Conservation (phyloP, 2,113 vertebrate species). For the Baryphthengus martii region DNA sequence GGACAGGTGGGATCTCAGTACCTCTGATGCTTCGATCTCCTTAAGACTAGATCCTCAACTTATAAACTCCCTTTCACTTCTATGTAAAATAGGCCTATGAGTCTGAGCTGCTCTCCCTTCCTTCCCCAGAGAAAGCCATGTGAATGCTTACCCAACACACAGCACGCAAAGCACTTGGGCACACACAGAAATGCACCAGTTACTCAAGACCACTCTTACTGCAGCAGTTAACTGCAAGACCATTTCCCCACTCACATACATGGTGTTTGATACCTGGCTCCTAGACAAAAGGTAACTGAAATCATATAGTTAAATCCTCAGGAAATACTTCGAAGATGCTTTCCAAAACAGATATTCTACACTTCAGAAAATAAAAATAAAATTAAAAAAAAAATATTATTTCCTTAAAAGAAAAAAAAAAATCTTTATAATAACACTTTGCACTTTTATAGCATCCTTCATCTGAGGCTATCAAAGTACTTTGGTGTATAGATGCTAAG, state of each 20-base stretch:
- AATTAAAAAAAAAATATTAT: too few species aligned
- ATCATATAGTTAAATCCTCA: neutral
- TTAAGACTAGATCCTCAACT: neutral
- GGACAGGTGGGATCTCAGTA: neutral
- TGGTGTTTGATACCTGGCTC: neutral
- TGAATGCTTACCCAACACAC: neutral
- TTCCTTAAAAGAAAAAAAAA: neutral
- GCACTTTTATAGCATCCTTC: conserved; percentile 20
- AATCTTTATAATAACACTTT: neutral
- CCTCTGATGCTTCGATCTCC: neutral
- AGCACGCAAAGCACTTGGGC: neutral
- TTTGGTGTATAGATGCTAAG: neutral
- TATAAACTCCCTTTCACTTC: neutral
- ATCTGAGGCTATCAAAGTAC: conserved; percentile 16
- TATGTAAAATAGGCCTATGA: neutral
- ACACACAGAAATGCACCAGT: neutral
- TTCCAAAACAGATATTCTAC: neutral
- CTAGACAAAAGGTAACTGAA: neutral
- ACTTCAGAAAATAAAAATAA: neutral
- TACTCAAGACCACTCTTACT: neutral
- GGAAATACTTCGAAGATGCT: neutral
- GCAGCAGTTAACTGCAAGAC: neutral
- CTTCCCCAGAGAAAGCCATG: neutral
- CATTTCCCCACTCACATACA: neutral
- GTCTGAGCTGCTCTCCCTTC: neutral